Percentiles rank a stretch among this genome's conserved stretches.
Evolutionary conservation across 2,888 invertebrate species (phyloP).

Genomic region (Heliconius ethilla): DNA sequence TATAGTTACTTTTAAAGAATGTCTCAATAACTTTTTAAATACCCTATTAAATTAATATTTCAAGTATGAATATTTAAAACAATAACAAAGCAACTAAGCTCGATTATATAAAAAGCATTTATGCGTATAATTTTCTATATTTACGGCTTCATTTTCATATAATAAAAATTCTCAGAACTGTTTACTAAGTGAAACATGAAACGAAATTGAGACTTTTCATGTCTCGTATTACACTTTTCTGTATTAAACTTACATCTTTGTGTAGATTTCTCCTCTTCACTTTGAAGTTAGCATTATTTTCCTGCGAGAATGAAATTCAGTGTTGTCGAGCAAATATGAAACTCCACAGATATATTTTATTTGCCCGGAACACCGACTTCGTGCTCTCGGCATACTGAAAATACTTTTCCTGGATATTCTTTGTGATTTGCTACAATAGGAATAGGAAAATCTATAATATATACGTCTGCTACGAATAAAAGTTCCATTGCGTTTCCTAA

Average conservation of each 20-base stretch:
- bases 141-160: not conserved
- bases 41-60: no score
- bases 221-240: constrained; percentile 16
- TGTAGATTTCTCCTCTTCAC: constrained; percentile 36
- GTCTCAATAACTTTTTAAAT: not conserved
- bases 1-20: not conserved
- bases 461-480: not conserved
- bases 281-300: constrained; percentile 35
- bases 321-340: constrained; percentile 38
- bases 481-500: not conserved
- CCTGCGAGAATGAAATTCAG: constrained; percentile 44
- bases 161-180: not conserved
- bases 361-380: constrained; percentile 35
- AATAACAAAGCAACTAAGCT: no score
- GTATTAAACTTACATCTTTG: constrained; percentile 26
- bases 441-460: not conserved
- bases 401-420: constrained; percentile 28
- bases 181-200: constrained; percentile 1
- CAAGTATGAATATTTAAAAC: no score
- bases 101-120: not conserved
- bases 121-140: not conserved
- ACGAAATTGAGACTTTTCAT: not conserved
- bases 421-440: constrained; percentile 4
- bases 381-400: constrained; percentile 25
- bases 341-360: constrained; percentile 34